These are phyloP conservation scores for Leptodactylus fuscus DNA, from an alignment of 2,113 vertebrate species.

Conservation along the genomic window DNA sequence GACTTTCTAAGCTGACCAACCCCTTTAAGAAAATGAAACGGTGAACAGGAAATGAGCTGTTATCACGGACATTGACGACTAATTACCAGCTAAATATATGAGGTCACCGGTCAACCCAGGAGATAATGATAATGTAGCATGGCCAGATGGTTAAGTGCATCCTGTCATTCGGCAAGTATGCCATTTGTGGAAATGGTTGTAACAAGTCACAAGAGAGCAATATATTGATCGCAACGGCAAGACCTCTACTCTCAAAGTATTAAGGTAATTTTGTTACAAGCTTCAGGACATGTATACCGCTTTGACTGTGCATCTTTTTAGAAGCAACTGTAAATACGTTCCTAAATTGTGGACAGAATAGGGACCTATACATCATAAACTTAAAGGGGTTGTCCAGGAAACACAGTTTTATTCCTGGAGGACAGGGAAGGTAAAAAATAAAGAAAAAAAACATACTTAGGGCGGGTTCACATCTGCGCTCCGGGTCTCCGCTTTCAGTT, in stretches of 20 bases:
- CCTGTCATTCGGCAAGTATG: neutral
- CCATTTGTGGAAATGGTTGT: neutral
- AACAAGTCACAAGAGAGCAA: neutral
- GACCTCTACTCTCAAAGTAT: neutral
- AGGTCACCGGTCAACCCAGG: neutral
- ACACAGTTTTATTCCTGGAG: no score
- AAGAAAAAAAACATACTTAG: no score
- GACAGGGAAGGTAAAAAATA: no score
- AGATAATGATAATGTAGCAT: neutral
- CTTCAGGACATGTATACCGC: neutral
- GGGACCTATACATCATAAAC: no score
- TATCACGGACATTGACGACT: neutral
- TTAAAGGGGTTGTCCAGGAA: no score
- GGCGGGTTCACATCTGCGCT: no score
- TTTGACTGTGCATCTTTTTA: no score
- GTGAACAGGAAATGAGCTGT: neutral
- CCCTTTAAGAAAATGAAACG: neutral
- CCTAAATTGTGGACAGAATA: no score
- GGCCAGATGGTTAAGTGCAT: constrained; percentile 1
- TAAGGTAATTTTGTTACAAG: neutral
- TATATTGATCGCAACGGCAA: neutral
- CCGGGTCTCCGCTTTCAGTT: no score
- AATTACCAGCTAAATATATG: neutral
- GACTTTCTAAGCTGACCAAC: neutral
- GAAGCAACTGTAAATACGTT: no score